Conservation (phyloP, 2,113 vertebrate genomes). For the Gobius niger region DNA sequence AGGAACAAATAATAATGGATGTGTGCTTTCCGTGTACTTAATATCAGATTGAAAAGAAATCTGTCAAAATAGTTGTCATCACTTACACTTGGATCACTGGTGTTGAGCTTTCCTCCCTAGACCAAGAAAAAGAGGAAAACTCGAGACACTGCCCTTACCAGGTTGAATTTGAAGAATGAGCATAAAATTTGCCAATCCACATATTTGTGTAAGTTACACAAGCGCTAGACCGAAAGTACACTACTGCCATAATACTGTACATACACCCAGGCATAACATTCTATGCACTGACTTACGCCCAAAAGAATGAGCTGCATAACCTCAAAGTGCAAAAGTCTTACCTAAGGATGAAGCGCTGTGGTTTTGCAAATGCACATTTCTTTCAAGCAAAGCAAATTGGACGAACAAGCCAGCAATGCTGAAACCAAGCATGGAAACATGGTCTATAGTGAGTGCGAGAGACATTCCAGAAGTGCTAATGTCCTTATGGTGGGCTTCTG, state of each 20-base stretch:
- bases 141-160: background rate
- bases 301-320: constrained; percentile 4
- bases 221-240: background rate
- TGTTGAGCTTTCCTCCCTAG: background rate
- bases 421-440: constrained; percentile 62
- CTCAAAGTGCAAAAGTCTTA: constrained; percentile 9
- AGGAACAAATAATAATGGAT: constrained; percentile 2
- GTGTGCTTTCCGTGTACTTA: background rate
- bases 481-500: constrained; percentile 61
- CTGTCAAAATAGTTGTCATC: constrained; percentile 3
- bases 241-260: background rate
- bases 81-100: background rate
- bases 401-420: constrained; percentile 44
- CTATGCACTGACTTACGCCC: constrained; percentile 11
- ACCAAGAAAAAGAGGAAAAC: background rate
- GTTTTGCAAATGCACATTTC: constrained; percentile 49
- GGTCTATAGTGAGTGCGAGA: constrained; percentile 54
- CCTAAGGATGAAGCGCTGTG: constrained; percentile 35
- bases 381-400: constrained; percentile 46
- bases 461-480: constrained; percentile 70
- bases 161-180: background rate
- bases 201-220: background rate
- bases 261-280: background rate
- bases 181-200: background rate
- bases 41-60: background rate